Conservation (phyloP, 2,797 vertebrate genomes). For the Urocyon cinereoargenteus region DNA sequence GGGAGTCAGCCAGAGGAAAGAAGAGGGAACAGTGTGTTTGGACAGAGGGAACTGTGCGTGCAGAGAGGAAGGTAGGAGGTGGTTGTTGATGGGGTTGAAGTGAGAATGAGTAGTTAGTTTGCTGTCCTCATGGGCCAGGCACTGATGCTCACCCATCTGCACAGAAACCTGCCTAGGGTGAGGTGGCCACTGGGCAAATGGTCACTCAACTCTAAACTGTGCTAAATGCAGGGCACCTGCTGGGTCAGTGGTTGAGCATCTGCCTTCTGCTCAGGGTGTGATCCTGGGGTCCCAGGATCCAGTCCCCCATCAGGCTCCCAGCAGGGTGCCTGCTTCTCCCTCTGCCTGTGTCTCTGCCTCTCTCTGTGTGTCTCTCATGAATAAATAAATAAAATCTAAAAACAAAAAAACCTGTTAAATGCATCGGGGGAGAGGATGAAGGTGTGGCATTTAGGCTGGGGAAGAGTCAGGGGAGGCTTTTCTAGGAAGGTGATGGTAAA, state of each 20-base stretch:
- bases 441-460: not conserved
- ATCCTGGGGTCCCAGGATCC: too few relatives aligned
- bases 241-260: too few relatives aligned
- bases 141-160: not conserved
- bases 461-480: not conserved
- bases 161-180: not conserved
- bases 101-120: not conserved
- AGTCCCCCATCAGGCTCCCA: too few relatives aligned
- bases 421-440: not conserved
- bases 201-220: not conserved
- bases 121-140: not conserved
- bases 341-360: too few relatives aligned
- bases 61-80: not conserved
- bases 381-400: too few relatives aligned
- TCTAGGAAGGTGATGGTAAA: not conserved
- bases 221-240: not conserved
- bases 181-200: not conserved
- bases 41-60: not conserved
- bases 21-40: not conserved
- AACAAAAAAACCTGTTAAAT: not conserved
- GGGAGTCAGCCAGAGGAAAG: not conserved
- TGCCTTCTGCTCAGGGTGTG: too few relatives aligned
- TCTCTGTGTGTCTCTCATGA: too few relatives aligned
- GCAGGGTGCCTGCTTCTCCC: too few relatives aligned
- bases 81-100: not conserved